phyloP scores from a whole-genome alignment of 1,140 invertebrate species.

The Asbolus verrucosus region DNA sequence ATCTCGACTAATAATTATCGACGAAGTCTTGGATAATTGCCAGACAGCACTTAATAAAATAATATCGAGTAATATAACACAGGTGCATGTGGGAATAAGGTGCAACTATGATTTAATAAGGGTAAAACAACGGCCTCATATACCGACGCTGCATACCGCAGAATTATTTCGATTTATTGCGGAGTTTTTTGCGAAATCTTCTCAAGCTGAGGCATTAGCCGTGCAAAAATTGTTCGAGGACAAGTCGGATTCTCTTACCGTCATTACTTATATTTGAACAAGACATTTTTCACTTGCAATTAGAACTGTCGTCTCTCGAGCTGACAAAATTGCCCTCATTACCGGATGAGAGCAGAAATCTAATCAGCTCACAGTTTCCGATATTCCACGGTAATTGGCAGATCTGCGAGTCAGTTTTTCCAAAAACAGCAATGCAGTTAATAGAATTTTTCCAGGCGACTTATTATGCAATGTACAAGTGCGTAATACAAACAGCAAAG shows the following conservation, averaged over 20 bases:
- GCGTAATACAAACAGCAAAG: no score
- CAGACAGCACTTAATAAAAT: slow-evolving; percentile 51
- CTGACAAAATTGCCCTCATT: slow-evolving; percentile 26
- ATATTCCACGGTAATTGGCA: no score
- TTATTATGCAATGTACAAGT: no score
- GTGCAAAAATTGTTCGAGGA: slow-evolving; percentile 7
- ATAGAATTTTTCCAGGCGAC: no score
- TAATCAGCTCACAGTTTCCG: no score
- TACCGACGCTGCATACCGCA: slow-evolving; percentile 39
- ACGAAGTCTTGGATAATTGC: slow-evolving; percentile 48
- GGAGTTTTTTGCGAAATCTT: background rate
- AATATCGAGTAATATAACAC: slow-evolving; percentile 47
- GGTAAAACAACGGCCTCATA: slow-evolving; percentile 49
- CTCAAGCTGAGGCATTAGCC: background rate
- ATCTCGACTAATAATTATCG: slow-evolving; percentile 52
- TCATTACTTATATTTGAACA: slow-evolving; percentile 27
- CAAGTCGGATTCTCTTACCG: slow-evolving; percentile 4
- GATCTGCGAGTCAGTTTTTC: no score
- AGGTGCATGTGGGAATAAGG: slow-evolving; percentile 55
- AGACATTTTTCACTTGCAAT: slow-evolving; percentile 20
- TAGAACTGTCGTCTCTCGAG: background rate
- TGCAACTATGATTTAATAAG: slow-evolving; percentile 52
- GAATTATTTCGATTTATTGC: slow-evolving; percentile 38
- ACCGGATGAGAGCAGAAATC: no score
- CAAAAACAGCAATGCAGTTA: no score